These are phyloP conservation scores for Pheosia gnoma DNA, from an alignment of 2,888 invertebrate species.

Conservation along the genomic window DNA sequence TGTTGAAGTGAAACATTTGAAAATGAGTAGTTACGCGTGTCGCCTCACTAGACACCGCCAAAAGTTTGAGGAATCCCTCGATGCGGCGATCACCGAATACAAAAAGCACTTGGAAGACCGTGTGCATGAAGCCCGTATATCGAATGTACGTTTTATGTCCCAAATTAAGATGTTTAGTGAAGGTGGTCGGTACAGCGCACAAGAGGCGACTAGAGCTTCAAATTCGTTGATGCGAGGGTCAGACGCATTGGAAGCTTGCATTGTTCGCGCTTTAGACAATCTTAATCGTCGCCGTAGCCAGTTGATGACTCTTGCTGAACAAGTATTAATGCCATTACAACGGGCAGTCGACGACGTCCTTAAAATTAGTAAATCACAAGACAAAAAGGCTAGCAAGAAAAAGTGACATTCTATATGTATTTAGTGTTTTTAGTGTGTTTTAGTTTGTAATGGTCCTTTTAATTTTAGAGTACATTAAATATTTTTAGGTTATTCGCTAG, in stretches of 20 bases:
- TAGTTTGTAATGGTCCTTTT: slow-evolving; percentile 1
- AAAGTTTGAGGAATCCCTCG: slow-evolving; percentile 61
- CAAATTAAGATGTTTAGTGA: slow-evolving; percentile 59
- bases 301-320: slow-evolving; percentile 55
- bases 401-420: slow-evolving; percentile 27
- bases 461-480: slow-evolving; percentile 5
- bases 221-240: slow-evolving; percentile 50
- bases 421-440: neutral
- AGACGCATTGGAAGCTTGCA: slow-evolving; percentile 61
- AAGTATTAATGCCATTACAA: slow-evolving; percentile 48
- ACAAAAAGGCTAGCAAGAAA: slow-evolving; percentile 43
- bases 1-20: slow-evolving; percentile 55
- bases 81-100: slow-evolving; percentile 43
- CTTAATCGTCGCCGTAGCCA: slow-evolving; percentile 53
- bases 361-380: slow-evolving; percentile 30
- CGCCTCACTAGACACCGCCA: slow-evolving; percentile 58
- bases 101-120: slow-evolving; percentile 51
- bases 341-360: slow-evolving; percentile 48
- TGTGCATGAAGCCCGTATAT: slow-evolving; percentile 66
- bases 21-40: slow-evolving; percentile 63
- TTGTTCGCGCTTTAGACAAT: slow-evolving; percentile 44
- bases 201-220: slow-evolving; percentile 57
- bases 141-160: slow-evolving; percentile 63
- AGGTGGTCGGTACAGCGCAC: slow-evolving; percentile 60
- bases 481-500: neutral